Evolutionary conservation across 2,888 invertebrate species (phyloP).

Genomic region (Netelia virgata): DNA sequence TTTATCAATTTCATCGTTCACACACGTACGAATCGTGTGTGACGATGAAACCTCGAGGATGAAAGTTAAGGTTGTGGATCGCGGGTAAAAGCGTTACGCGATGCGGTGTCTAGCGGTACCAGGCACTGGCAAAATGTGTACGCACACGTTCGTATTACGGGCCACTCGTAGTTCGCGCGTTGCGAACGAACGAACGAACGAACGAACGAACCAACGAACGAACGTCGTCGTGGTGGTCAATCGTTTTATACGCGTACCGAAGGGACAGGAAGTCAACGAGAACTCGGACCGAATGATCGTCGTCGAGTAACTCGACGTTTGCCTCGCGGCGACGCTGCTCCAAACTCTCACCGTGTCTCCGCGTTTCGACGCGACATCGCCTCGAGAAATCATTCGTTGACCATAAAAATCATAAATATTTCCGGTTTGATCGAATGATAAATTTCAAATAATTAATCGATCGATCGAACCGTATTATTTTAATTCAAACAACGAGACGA

Average conservation of each 20-base stretch:
- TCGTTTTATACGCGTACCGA: conserved; percentile 29
- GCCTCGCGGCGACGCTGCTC: conserved; percentile 25
- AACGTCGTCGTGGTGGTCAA: conserved; percentile 34
- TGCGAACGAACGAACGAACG: neutral
- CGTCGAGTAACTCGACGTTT: conserved; percentile 25
- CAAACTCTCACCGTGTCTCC: conserved; percentile 17
- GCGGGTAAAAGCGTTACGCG: conserved; percentile 39
- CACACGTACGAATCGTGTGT: neutral
- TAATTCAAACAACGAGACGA: too few relatives aligned
- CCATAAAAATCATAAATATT: neutral
- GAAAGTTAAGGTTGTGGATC: conserved; percentile 35
- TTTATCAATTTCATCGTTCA: conserved; percentile 45
- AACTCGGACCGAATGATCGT: conserved; percentile 17
- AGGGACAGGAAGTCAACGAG: conserved; percentile 47
- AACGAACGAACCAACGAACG: too few relatives aligned
- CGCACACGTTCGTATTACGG: neutral
- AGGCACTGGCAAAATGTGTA: conserved; percentile 66
- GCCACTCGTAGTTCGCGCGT: neutral
- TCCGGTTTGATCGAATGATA: too few relatives aligned
- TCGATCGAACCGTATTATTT: too few relatives aligned
- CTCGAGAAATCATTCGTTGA: neutral
- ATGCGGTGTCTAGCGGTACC: conserved; percentile 77
- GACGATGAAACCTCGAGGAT: conserved; percentile 3
- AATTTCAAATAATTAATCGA: too few relatives aligned
- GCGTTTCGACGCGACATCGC: conserved; percentile 19